Evolutionary conservation across 2,888 invertebrate genomes (phyloP), one percentile per base, ranked within the genome.

Genomic region (Heliconius sara): DNA sequence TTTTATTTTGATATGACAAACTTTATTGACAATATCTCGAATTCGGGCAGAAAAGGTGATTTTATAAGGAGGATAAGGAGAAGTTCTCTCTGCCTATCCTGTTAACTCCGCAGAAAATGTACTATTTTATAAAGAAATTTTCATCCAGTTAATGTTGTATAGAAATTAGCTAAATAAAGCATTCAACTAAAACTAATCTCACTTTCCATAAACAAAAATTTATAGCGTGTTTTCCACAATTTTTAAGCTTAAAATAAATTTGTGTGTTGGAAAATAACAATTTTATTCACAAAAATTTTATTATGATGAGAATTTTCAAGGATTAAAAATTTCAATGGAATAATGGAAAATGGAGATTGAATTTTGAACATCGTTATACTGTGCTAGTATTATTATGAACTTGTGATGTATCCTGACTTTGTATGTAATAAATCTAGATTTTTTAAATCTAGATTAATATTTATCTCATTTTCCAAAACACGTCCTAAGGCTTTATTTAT

Each of bases 281-380:
- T 70, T 70, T 70, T 16, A 70, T 70, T 43, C 43, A 43, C 70
- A 43, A 70, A 43, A 25, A 70, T 16, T 19, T 47, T 70, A 47
- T 70, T 70, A 70, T 70, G 70, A 70, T 43, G 70, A 43, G 30
- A 70, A 47, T 43, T 70, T 70, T 43, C 43, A 70, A 25, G 25
- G 70, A 70, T 70, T 70, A 70, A 70, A 65, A 25, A 70, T 47
- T 70, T 70, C 25, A 25, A 47, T 70, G 57, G n/a, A 60, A 60
- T 60, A 10, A 60, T 60, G 60, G 22, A 22, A 57, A 57, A 57
- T 57, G 68, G 70, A 70, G 25, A 70, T 70, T 70, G 43, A 70
- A 70, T 70, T 70, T 43, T 16, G 19, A 27, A 70, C 43, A 47
- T 70, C 16, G 70, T 39, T 68, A n/a, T 39, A 12, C 39, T 68